These are phyloP conservation scores for Aphodius sticticus DNA, from an alignment of 2,888 invertebrate species.

Conservation along the genomic window DNA sequence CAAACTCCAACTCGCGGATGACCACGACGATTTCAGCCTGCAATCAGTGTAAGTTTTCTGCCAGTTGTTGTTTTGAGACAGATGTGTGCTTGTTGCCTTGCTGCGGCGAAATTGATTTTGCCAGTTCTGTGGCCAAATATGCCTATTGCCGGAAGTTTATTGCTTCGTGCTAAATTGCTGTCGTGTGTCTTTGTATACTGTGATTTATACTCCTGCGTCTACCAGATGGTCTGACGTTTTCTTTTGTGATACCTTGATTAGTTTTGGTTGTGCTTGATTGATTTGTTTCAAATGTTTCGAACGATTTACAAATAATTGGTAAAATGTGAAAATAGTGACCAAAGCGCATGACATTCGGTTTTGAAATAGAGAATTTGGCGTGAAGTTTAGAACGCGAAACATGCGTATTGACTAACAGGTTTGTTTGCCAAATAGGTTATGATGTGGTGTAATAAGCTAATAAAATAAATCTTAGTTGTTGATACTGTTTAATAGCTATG, in stretches of 20 bases:
- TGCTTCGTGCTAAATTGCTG: background rate
- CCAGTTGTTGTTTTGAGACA: background rate
- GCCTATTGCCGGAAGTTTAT: background rate
- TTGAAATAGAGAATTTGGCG: background rate
- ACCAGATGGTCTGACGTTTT: no score
- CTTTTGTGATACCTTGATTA: no score
- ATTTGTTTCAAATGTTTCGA: background rate
- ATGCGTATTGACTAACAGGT: background rate
- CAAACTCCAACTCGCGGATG: conserved; percentile 51
- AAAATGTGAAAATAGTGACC: background rate
- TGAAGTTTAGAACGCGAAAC: background rate
- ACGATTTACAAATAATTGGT: background rate
- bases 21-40: conserved; percentile 53
- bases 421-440: background rate
- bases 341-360: background rate
- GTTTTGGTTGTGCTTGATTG: background rate
- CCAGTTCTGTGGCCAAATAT: background rate
- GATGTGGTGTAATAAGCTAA: background rate
- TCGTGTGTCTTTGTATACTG: conserved; percentile 5
- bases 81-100: background rate
- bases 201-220: background rate
- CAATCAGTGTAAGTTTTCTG: conserved; percentile 53
- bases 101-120: background rate
- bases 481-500: no score
- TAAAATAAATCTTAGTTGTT: background rate